Evolutionary conservation across 2,113 vertebrate species (phyloP).

Genomic region (Nipponia nippon): DNA sequence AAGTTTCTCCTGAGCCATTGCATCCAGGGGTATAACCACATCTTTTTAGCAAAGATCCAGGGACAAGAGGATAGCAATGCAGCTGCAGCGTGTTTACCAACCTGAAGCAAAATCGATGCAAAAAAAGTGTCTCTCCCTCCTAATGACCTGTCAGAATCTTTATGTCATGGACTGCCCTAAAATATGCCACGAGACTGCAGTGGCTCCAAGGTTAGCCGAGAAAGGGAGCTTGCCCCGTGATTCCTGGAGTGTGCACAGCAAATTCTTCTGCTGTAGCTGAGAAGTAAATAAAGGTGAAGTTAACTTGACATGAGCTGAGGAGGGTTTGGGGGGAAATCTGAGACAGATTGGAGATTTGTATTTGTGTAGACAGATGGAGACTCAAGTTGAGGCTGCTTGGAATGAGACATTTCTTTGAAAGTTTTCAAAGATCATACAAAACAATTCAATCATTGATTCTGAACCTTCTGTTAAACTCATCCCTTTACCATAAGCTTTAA

Average conservation of each 20-base stretch:
- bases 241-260: neutral
- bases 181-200: neutral
- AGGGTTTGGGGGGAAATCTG: neutral
- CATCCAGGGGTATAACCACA: neutral
- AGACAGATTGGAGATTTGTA: neutral
- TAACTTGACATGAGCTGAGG: neutral
- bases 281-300: neutral
- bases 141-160: neutral
- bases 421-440: neutral
- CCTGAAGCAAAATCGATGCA: neutral
- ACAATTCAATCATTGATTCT: neutral
- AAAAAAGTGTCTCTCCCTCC: neutral
- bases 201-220: neutral
- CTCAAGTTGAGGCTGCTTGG: neutral
- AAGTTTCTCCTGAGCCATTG: neutral
- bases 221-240: neutral
- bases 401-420: neutral
- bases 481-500: neutral
- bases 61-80: neutral
- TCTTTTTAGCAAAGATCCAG: neutral
- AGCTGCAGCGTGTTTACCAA: neutral
- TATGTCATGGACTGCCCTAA: neutral
- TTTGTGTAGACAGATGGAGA: neutral
- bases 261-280: neutral
- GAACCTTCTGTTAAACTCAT: neutral